Percentiles rank a stretch among this genome's conserved stretches.
phyloP scores from a whole-genome alignment of 1,140 invertebrate species.

The roundworm (Caenorhabditis elegans) region WBcel235 BX284606.5:12456001-12456500 shows the following conservation, averaged over 20 bases:
- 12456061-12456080: background rate
- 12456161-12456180: background rate
- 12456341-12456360: background rate
- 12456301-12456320: conserved; percentile 3
- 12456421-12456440: background rate
- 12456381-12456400: background rate
- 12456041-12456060: background rate
- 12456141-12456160: background rate
- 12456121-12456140: background rate
- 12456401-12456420: background rate
- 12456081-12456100: background rate
- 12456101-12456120: conserved; percentile 6
- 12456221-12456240: background rate
- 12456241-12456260: too few species aligned
- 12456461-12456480: background rate
- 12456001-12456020: background rate
- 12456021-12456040: background rate
- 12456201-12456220: background rate
- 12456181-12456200: background rate
- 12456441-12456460: background rate
- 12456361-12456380: background rate
- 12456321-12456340: background rate
- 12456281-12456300: conserved; percentile 6
- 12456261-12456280: too few species aligned
- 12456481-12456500: background rate